Evolutionary conservation across 2,113 vertebrate genomes (phyloP).

Genomic region (Conger conger): DNA sequence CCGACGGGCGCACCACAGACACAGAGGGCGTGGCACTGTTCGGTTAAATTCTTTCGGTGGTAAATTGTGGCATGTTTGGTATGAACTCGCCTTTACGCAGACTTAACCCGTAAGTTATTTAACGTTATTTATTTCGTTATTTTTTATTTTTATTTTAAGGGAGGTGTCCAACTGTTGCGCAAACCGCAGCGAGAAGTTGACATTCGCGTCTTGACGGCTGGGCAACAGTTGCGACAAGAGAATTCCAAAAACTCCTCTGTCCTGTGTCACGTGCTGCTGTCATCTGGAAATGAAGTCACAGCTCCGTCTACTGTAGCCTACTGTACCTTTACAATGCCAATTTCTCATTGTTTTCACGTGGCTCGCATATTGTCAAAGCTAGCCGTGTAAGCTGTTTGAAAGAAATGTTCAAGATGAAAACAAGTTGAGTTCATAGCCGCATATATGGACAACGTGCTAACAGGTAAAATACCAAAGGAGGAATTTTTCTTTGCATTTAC

Average conservation of each 20-base stretch:
- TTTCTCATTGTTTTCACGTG: neutral
- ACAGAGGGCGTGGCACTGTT: no score
- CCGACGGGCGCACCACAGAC: no score
- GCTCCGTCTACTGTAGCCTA: neutral
- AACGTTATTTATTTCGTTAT: no score
- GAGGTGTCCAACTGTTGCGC: neutral
- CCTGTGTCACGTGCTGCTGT: neutral
- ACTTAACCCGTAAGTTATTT: neutral
- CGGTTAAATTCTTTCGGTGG: no score
- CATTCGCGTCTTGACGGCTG: neutral
- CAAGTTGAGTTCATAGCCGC: neutral
- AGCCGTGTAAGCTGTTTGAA: neutral
- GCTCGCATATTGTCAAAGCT: neutral
- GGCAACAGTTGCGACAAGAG: neutral
- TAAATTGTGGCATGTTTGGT: neutral
- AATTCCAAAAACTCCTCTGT: neutral
- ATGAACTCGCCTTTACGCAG: neutral
- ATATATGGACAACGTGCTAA: neutral
- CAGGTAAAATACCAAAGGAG: no score
- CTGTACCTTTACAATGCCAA: neutral
- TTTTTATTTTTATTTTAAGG: neutral
- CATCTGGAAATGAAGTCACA: neutral
- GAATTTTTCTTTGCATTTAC: no score
- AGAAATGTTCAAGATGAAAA: neutral
- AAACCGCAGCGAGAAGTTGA: neutral